phyloP scores from a whole-genome alignment of 1,140 invertebrate genomes.

The Bombus fervidus region DNA sequence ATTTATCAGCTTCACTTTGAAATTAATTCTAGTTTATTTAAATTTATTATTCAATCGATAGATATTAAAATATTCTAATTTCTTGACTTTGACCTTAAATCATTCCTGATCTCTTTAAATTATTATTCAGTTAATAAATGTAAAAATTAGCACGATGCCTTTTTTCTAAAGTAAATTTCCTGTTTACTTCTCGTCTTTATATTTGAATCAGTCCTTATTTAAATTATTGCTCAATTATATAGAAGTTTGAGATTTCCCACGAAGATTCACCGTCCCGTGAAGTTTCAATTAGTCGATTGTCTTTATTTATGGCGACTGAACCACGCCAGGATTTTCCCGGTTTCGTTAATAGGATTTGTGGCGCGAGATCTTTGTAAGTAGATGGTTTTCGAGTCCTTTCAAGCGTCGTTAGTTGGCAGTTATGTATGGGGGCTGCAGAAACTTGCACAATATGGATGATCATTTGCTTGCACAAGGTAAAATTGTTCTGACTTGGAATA shows the following conservation, averaged over 20 bases:
- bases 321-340: neutral
- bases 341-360: neutral
- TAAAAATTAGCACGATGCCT: rapidly evolving
- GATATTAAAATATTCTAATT: neutral
- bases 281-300: constrained; percentile 29
- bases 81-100: too few relatives aligned
- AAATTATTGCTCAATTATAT: neutral
- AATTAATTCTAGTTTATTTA: neutral
- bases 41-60: neutral
- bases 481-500: neutral
- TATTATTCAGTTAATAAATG: neutral
- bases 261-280: neutral
- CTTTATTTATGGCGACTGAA: neutral
- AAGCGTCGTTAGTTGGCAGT: neutral
- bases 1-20: neutral
- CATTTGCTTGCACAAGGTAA: neutral
- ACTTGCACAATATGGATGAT: neutral
- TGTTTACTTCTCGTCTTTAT: neutral
- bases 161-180: neutral
- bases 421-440: neutral
- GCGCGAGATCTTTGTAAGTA: neutral
- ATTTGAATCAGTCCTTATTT: neutral
- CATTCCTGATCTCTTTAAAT: neutral
- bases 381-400: neutral
- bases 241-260: neutral